Evolutionary conservation across 2,888 invertebrate genomes (phyloP), one percentile per base, ranked within the genome.

Genomic region (Oligia strigilis): DNA sequence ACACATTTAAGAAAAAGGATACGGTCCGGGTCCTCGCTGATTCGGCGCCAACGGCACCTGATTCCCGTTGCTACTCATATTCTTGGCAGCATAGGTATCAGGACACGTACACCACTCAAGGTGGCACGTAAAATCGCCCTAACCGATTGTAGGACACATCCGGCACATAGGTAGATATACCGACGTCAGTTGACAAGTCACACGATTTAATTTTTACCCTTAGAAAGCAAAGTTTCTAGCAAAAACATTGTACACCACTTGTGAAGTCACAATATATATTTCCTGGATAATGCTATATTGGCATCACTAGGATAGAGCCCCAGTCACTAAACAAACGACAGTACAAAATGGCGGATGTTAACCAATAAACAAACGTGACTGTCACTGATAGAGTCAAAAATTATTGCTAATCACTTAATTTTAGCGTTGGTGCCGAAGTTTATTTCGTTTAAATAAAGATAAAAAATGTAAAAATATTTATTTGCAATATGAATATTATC

Each of bases 41-140:
- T 95, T 97, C 93, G 97, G 97, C 95, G 97, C 97, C 95, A 97
- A 94, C 94, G 97, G 97, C 97, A 97, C 97, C 97, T 97, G 97
- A 95, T 97, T 98, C 95, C 97, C 97, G 96, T 97, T 98, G 95
- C 97, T 97, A 96, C 97, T 98, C 98, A 98, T 98, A 95, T 93
- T 96, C 95, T 97, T 95, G 95, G 96, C 96, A 96, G 97, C 97
- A 97, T 97, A 97, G 97, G 97, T 97, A 94, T 97, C 95, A 93
- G 94, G 95, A 97, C 96, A 97, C 96, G 97, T 97, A 97, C 96
- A 97, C 97, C 96, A 95, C 97, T 97, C 97, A 97, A 97, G 97
- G 97, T 97, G 97, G 97, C 97, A 97, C 97, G 97, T 95, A 95
- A 95, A 95, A 93, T 96, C 95, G 95, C 95, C 96, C 95, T 97